Base-by-base conservation (phyloP, 2,888 invertebrate species). In the Nomada ruficornis region DNA sequence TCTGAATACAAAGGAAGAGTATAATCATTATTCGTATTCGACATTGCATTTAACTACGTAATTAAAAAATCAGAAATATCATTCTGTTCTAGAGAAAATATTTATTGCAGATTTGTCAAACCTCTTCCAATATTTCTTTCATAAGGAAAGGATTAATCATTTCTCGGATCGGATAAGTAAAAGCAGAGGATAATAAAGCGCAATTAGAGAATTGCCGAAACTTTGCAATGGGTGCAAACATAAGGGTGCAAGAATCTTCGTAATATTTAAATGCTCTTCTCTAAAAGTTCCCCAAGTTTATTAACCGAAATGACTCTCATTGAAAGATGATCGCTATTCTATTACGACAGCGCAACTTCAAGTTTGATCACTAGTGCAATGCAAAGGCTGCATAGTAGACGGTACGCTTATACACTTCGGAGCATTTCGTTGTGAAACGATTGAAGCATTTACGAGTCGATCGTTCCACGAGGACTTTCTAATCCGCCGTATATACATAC, bases 391-490 rank as follows among this genome's bases (percentile, higher is more conserved):
- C 57, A 23, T 20, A 23, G 71, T 73, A 57, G 72, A 70, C 63
- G 73, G 69, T 60, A 59, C 69, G 70, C 74, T 71, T 80, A 23
- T 23, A 75, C 80, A 73, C 69, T 81, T 85, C 55, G 64, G 57
- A 85, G 69, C 70, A 62, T 77, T 83, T 80, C 77, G 81, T 87
- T 87, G 87, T 88, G 86, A 87, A 87, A 87, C 79, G 80, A 69
- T 87, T 78, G 87, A 86, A 88, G 80, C 86, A 77, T 81, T 85
- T 79, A 77, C 86, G 83, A 85, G 81, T 71, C 67, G 76, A 87
- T 87, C 84, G 82, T 86, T 86, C 84, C 81, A 62, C 73, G 83
- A 77, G 68, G 82, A 87, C 87, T 87, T 87, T 87, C 87, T 87
- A 87, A 87, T 88, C 84, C 80, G 70, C 54, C 65, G 70, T 77